Percentiles rank a stretch among this genome's conserved stretches.
These are phyloP conservation scores for Drosophila mettleri DNA, from an alignment of 2,888 invertebrate species.

Conservation along the genomic window DNA sequence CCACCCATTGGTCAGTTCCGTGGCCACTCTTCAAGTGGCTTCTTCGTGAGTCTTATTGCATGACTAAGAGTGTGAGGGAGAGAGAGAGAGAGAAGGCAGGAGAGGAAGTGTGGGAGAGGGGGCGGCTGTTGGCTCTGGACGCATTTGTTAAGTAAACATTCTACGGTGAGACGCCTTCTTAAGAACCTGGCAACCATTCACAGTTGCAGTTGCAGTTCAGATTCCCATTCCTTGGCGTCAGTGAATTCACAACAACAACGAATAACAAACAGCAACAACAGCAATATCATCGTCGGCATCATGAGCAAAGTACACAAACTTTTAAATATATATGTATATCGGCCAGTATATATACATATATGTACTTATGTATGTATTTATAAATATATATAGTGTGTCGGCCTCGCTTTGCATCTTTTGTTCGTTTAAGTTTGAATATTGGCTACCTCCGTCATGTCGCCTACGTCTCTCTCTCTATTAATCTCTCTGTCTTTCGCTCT, in stretches of 20 bases:
- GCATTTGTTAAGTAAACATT: conserved; percentile 79
- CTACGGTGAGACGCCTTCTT: conserved; percentile 78
- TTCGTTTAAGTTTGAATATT: conserved; percentile 81
- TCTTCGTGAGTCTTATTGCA: conserved; percentile 30
- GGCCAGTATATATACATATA: neutral
- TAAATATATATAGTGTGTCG: conserved; percentile 55
- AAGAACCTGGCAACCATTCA: conserved; percentile 63
- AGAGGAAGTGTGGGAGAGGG: neutral
- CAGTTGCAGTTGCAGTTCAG: conserved; percentile 42
- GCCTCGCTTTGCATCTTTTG: conserved; percentile 81
- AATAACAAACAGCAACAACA: conserved; percentile 34
- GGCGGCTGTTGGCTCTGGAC: conserved; percentile 32
- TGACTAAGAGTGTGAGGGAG: neutral
- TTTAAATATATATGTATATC: neutral
- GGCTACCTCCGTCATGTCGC: conserved; percentile 55
- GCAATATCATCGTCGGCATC: conserved; percentile 56
- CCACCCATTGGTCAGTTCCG: conserved; percentile 55
- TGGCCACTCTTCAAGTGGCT: conserved; percentile 68
- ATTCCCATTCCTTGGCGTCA: conserved; percentile 61
- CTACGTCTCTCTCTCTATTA: conserved; percentile 10
- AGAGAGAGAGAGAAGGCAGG: neutral
- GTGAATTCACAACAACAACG: conserved; percentile 44
- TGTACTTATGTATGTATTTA: neutral
- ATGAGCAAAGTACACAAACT: conserved; percentile 52
- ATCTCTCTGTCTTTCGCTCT: neutral